Evolutionary conservation across 2,113 vertebrate genomes (phyloP).

Genomic region (Planiliza haematocheilus): DNA sequence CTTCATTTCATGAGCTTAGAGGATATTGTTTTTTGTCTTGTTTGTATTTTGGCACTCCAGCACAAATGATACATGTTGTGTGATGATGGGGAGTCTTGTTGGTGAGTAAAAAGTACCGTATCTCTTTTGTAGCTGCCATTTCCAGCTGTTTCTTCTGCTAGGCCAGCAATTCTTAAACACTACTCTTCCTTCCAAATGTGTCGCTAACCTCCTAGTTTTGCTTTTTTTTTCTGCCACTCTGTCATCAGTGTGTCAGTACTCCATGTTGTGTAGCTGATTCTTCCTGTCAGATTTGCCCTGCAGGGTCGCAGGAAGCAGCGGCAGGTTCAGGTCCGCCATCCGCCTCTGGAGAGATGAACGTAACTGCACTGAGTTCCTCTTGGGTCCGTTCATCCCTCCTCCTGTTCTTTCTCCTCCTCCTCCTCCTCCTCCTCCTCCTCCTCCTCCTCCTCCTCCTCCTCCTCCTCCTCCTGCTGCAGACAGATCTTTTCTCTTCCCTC

Average conservation of each 20-base stretch:
- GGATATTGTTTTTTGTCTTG: not conserved
- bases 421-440: slow-evolving; percentile 65
- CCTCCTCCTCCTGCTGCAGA: slow-evolving; percentile 49
- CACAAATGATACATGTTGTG: not conserved
- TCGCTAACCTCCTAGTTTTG: not conserved
- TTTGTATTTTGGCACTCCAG: slow-evolving; percentile 64
- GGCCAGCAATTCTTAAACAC: not conserved
- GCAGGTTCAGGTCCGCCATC: slow-evolving; percentile 82
- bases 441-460: slow-evolving; percentile 66
- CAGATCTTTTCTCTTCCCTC: slow-evolving; percentile 76
- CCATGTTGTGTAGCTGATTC: slow-evolving; percentile 71
- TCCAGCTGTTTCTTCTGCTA: not conserved
- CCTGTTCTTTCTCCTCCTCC: slow-evolving; percentile 56
- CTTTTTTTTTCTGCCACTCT: not conserved
- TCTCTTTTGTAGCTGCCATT: slow-evolving; percentile 32
- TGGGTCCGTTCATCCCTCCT: slow-evolving; percentile 67
- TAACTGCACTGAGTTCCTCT: slow-evolving; percentile 83
- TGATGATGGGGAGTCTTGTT: slow-evolving; percentile 3
- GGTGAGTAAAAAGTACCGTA: not conserved
- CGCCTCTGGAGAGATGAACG: slow-evolving; percentile 73
- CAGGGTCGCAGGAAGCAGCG: slow-evolving; percentile 77
- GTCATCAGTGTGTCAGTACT: slow-evolving; percentile 56
- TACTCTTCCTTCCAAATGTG: not conserved
- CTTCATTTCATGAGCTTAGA: not conserved
- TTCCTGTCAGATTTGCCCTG: slow-evolving; percentile 81